phyloP scores from a whole-genome alignment of 2,797 vertebrate species.

The Rhodeus uyekii region DNA sequence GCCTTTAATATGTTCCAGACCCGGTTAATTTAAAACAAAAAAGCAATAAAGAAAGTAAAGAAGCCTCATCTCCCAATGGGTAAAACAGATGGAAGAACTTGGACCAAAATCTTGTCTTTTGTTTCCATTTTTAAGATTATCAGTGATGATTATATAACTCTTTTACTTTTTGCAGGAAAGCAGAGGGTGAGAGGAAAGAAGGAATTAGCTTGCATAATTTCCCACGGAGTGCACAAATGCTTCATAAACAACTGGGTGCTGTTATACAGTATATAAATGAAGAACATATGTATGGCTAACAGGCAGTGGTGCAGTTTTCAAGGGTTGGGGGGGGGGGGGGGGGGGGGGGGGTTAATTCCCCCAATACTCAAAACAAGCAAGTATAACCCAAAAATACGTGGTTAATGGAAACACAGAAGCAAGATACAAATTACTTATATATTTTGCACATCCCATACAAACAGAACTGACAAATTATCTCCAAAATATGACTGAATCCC shows the following conservation, averaged over 20 bases:
- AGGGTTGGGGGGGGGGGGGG: too few relatives aligned
- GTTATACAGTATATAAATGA: conserved; percentile 38
- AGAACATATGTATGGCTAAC: conserved; percentile 24
- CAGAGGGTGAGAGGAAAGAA: neutral
- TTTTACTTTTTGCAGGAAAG: neutral
- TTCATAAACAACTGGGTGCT: conserved; percentile 44
- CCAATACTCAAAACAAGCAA: too few relatives aligned
- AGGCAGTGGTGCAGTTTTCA: too few relatives aligned
- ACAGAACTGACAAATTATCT: too few relatives aligned
- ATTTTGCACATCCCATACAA: too few relatives aligned
- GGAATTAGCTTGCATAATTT: conserved; percentile 41
- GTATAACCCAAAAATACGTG: too few relatives aligned
- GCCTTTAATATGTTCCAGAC: conserved; percentile 26
- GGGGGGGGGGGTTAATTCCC: too few relatives aligned
- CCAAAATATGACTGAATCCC: too few relatives aligned
- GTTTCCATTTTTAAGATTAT: neutral
- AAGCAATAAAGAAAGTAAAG: neutral
- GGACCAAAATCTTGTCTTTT: conserved; percentile 31
- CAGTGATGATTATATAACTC: neutral
- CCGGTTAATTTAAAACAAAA: conserved; percentile 24
- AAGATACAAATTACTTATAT: too few relatives aligned
- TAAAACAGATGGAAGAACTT: conserved; percentile 23
- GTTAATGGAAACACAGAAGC: too few relatives aligned
- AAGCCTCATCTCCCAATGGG: neutral
- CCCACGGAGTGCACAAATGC: conserved; percentile 29